A percentile compares a stretch with the other conserved stretches of the same genome.
Conservation (phyloP, 2,113 vertebrate genomes). For the Chamaea fasciata region DNA sequence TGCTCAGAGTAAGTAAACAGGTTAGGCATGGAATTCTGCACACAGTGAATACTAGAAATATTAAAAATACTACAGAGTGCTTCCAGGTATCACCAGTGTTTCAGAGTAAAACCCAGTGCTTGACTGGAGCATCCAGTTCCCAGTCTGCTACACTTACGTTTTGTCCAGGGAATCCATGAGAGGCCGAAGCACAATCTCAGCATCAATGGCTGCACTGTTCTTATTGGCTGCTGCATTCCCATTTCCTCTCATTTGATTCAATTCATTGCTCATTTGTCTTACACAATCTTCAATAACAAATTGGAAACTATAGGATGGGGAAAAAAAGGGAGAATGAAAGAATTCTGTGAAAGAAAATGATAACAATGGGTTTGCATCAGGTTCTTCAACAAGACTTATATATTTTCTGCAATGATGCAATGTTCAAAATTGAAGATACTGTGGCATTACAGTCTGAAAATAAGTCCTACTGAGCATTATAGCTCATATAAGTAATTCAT, state of each 20-base stretch:
- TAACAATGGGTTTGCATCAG: background rate
- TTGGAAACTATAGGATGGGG: slow-evolving; percentile 79
- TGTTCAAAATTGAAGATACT: background rate
- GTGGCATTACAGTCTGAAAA: background rate
- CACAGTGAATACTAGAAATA: background rate
- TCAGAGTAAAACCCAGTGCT: background rate
- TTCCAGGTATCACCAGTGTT: background rate
- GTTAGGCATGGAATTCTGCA: background rate
- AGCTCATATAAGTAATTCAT: background rate
- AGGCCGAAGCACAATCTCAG: slow-evolving; percentile 87
- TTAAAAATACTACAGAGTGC: background rate
- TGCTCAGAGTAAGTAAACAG: background rate
- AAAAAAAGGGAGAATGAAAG: background rate
- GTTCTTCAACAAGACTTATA: background rate
- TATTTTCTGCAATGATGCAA: background rate
- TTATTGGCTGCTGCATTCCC: slow-evolving; percentile 74
- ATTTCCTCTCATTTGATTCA: slow-evolving; percentile 87
- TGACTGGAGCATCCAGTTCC: background rate
- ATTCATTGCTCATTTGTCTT: slow-evolving; percentile 91
- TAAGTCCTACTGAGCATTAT: background rate
- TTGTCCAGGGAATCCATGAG: slow-evolving; percentile 98
- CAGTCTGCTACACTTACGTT: slow-evolving; percentile 73
- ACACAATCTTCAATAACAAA: slow-evolving; percentile 90
- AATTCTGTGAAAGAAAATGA: background rate
- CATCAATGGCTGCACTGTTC: slow-evolving; percentile 88